Base-by-base conservation (phyloP, 2,888 invertebrate genomes). In the Panopea generosa region DNA sequence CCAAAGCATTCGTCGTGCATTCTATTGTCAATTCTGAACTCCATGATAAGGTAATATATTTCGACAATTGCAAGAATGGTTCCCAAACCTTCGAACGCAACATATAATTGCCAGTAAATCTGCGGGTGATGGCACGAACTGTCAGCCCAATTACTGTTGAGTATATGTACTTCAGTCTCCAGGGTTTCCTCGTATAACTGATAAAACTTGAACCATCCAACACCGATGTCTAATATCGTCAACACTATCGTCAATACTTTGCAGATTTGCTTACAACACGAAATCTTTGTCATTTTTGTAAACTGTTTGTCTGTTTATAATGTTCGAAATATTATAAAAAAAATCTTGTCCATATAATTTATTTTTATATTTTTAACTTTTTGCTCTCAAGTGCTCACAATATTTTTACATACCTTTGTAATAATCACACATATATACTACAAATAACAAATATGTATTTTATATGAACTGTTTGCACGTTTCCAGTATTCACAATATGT, bases 141-240 rank as follows among this genome's bases (percentile, higher is more conserved):
- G 9, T 22, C 40, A 14, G 33, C 11, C 33, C 33, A 33, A 11
- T 33, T 33, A 33, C 33, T n/a, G n/a, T n/a, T n/a, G n/a, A n/a
- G n/a, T n/a, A n/a, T n/a, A n/a, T n/a, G n/a, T n/a, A n/a, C n/a
- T n/a, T n/a, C 33, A 27, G 18, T 9, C 38, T 52, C 20, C 18
- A 52, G 38, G 11, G 11, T 14, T 7, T 65, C 55, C 14, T 20
- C 26, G 16, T 43, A 43, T n/a, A 55, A 29, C n/a, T 55, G 20
- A 26, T 27, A 61, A 33, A 55, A 69, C 20, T 62, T 55, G n/a
- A 45, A 55, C 69, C 69, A 69, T 18, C 69, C 69, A 2, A 69
- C 56, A 0, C 45, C 69, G 22, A 61, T 27, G 16, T 61, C 61
- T 0, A 69, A 18, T 11, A 69, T 14, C 27, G 33, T 38, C n/a